These are phyloP conservation scores for Rhinolophus ferrumequinum DNA, from an alignment of 2,113 vertebrate genomes.

Conservation along the genomic window DNA sequence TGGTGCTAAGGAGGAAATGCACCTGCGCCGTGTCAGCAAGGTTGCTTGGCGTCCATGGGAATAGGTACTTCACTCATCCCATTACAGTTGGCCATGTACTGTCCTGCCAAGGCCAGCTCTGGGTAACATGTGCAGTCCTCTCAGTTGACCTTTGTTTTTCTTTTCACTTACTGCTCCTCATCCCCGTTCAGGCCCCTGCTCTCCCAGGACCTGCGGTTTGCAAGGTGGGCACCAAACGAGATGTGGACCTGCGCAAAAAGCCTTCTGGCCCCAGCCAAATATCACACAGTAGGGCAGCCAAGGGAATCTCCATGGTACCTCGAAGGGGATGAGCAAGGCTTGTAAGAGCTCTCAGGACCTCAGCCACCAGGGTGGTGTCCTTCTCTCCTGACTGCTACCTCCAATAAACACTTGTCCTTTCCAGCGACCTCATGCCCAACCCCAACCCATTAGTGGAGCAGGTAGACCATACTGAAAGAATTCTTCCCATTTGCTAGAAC, in stretches of 20 bases:
- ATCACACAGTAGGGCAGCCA: rapidly evolving
- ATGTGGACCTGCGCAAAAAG: neutral
- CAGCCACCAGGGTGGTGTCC: neutral
- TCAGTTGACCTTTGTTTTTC: neutral
- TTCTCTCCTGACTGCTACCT: neutral
- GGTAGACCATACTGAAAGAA: neutral
- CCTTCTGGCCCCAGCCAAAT: neutral
- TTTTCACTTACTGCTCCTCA: neutral
- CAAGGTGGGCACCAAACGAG: neutral
- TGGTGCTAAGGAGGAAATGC: neutral
- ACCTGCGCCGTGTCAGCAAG: rapidly evolving
- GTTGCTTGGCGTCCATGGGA: neutral
- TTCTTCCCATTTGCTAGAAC: neutral
- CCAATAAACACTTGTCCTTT: neutral
- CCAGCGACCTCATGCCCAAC: too few relatives aligned
- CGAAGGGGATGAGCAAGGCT: neutral
- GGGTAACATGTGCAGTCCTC: neutral
- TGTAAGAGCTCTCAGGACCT: neutral
- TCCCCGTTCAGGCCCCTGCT: neutral
- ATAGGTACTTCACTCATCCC: neutral
- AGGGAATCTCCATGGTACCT: neutral
- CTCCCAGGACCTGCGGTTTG: neutral
- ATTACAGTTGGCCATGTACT: neutral
- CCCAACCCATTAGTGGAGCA: neutral
- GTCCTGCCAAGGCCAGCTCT: neutral